Conservation (phyloP, 1,140 invertebrate species). For the Aporrectodea caliginosa region DNA sequence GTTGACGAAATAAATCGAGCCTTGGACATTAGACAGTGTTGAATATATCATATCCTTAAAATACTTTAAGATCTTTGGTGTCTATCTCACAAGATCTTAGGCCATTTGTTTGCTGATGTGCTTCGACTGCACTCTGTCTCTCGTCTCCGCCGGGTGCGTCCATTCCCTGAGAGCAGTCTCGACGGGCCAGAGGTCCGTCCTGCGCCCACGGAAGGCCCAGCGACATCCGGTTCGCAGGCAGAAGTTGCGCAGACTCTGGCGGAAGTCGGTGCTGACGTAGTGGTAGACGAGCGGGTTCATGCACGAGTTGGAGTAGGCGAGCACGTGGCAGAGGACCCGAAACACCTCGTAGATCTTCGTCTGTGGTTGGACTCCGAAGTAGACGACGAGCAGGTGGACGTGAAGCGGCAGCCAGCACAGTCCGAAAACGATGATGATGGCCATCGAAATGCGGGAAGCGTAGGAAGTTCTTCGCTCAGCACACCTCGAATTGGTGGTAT, state of each 20-base stretch:
- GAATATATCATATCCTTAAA: background rate
- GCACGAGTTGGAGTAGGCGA: slow-evolving; percentile 26
- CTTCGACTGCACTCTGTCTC: background rate
- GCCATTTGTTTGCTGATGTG: too few species aligned
- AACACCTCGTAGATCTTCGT: slow-evolving; percentile 17
- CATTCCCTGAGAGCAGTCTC: background rate
- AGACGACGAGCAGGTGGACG: slow-evolving; percentile 16
- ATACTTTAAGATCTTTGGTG: too few species aligned
- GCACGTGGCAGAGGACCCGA: slow-evolving; percentile 20
- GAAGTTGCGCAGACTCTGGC: slow-evolving; percentile 20
- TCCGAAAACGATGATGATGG: slow-evolving; percentile 28
- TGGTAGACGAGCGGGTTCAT: slow-evolving; percentile 32
- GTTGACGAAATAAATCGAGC: background rate
- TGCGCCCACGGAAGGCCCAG: background rate
- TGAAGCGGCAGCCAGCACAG: slow-evolving; percentile 32
- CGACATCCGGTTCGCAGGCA: background rate
- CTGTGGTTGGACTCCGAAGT: slow-evolving; percentile 26
- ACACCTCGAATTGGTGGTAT: background rate
- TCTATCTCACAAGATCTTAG: too few species aligned
- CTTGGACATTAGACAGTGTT: background rate
- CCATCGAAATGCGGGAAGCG: slow-evolving; percentile 63
- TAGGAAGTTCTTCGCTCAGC: background rate
- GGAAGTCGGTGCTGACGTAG: slow-evolving; percentile 31
- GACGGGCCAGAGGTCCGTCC: background rate
- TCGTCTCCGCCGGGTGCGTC: background rate